A percentile compares a stretch with the other conserved stretches of the same genome.
Evolutionary conservation across 2,113 vertebrate species (phyloP).

Genomic region (Dermatemys mawii): DNA sequence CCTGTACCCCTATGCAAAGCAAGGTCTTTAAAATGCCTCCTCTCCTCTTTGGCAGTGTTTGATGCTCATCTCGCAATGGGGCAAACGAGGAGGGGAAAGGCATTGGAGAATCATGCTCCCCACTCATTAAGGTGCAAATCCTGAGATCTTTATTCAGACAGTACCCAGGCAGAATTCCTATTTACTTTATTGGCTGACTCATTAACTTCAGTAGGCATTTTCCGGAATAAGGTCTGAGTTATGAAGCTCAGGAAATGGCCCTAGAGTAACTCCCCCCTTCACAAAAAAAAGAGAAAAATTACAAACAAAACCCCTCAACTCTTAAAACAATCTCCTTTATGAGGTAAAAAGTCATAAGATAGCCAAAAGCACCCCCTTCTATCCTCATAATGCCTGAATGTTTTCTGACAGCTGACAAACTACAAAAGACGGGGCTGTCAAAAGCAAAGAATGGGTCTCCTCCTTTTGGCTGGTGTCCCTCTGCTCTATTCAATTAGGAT

Average conservation of each 20-base stretch:
- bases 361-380: conserved; percentile 12
- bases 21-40: neutral
- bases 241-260: neutral
- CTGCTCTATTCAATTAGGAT: conserved; percentile 79
- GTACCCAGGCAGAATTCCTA: neutral
- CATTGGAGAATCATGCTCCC: rapidly evolving
- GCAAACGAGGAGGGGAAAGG: neutral
- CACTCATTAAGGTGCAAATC: neutral
- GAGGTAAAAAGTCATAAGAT: neutral
- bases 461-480: conserved; percentile 75
- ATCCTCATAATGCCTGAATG: conserved; percentile 33
- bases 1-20: neutral
- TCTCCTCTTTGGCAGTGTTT: neutral
- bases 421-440: conserved; percentile 75
- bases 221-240: rapidly evolving
- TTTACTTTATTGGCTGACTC: neutral
- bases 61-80: neutral
- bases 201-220: neutral
- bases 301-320: neutral
- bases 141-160: neutral
- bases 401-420: conserved; percentile 76
- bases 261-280: neutral
- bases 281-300: neutral
- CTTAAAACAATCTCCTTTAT: neutral
- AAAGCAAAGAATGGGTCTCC: conserved; percentile 67